phyloP scores from a whole-genome alignment of 2,113 vertebrate species.

The Sander vitreus region DNA sequence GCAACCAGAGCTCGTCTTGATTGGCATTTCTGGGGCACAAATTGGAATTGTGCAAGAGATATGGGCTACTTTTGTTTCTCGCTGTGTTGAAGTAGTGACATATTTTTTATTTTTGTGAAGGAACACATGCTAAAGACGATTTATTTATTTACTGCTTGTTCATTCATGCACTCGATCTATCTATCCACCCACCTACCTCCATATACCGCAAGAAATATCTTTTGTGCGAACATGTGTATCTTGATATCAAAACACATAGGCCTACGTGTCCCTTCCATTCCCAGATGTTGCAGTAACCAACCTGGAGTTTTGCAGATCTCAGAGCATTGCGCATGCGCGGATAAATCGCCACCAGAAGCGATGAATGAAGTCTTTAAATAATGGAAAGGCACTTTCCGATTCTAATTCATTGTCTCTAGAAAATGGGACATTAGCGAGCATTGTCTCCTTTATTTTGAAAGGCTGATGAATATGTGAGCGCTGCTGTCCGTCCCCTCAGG shows the following conservation, averaged over 20 bases:
- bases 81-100: neutral
- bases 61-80: slow-evolving; percentile 14
- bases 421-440: slow-evolving; percentile 82
- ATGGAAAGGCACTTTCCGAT: slow-evolving; percentile 56
- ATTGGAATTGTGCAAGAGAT: slow-evolving; percentile 38
- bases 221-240: slow-evolving; percentile 14
- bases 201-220: neutral
- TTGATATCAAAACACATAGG: slow-evolving; percentile 6
- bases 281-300: neutral
- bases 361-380: slow-evolving; percentile 66
- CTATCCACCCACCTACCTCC: neutral
- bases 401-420: slow-evolving; percentile 78
- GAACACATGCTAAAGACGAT: neutral
- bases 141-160: slow-evolving; percentile 6
- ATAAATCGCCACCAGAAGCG: neutral
- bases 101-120: slow-evolving; percentile 4
- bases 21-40: slow-evolving; percentile 74
- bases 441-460: slow-evolving; percentile 84
- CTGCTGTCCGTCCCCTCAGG: slow-evolving; percentile 85
- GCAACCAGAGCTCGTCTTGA: slow-evolving; percentile 60
- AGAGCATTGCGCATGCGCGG: slow-evolving; percentile 56
- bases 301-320: neutral
- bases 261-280: neutral
- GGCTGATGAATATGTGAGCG: slow-evolving; percentile 83
- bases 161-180: neutral